Evolutionary conservation across 1,140 invertebrate genomes (phyloP).

Genomic region (Apis mellifera): Amel_HAv3.1 CM009932.2:10117501-10118000

Average conservation of each 20-base stretch:
- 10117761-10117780: constrained; percentile 41
- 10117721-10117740: constrained; percentile 40
- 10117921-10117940: constrained; percentile 43
- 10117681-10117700: background rate
- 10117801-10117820: background rate
- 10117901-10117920: constrained; percentile 13
- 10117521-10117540: background rate
- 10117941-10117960: constrained; percentile 40
- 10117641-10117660: background rate
- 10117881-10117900: constrained; percentile 24
- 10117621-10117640: background rate
- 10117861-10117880: constrained; percentile 7
- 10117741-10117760: constrained; percentile 50
- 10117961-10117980: constrained; percentile 6
- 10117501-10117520: background rate
- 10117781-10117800: background rate
- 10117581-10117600: background rate
- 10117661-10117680: background rate
- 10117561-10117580: background rate
- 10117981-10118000: constrained; percentile 45
- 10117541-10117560: background rate
- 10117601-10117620: too few species aligned
- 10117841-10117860: constrained; percentile 2
- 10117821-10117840: background rate
- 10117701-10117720: background rate